Base-by-base conservation (phyloP, 2,797 vertebrate species). In the Erethizon dorsatum region DNA sequence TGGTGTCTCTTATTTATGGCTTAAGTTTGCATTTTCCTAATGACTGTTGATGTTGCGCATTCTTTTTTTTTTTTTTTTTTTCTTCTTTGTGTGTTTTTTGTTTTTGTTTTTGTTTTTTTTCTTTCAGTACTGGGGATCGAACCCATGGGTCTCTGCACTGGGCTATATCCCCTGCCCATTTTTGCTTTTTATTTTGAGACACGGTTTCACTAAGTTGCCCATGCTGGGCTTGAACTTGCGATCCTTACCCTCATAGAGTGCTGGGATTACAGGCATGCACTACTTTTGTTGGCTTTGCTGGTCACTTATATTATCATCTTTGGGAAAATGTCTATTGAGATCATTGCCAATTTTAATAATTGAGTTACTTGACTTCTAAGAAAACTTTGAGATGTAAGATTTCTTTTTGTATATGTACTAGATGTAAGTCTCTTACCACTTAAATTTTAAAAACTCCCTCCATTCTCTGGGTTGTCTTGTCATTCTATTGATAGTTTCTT, bases 301-400 rank as follows among this genome's bases (percentile, higher is more conserved):
- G 69, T 79, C 33, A 75, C 91, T 88, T 75, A 26, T 84, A 59
- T 79, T 86, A 8, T 37, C 63, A 47, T 83, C 20, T 92, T 83
- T 37, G 69, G 69, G 75, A 75, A 95, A 95, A 67, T 88, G 20
- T 91, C 77, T 93, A 1, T 90, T 90, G 78, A 73, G 50, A 84
- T 88, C 52, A 79, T 93, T 83, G 45, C 17, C 59, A 61, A 17
- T 88, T 90, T 83, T n/a, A 41, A 96, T 95, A 84, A 65, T 67
- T 84, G 50, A 31, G 71, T 83, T 88, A 69, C 63, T 85, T 80
- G n/a, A 33, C 47, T n/a, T 65, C 79, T 88, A 31, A 89, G 59
- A 78, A 63, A 78, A 63, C 78, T 45, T 69, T 24, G n/a, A 85
- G 57, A n/a, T 96, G 4, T 50, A 59, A 77, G 67, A 61, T 15